These are phyloP conservation scores for Ladona fulva DNA, from an alignment of 1,140 invertebrate species.

Conservation along the genomic window DNA sequence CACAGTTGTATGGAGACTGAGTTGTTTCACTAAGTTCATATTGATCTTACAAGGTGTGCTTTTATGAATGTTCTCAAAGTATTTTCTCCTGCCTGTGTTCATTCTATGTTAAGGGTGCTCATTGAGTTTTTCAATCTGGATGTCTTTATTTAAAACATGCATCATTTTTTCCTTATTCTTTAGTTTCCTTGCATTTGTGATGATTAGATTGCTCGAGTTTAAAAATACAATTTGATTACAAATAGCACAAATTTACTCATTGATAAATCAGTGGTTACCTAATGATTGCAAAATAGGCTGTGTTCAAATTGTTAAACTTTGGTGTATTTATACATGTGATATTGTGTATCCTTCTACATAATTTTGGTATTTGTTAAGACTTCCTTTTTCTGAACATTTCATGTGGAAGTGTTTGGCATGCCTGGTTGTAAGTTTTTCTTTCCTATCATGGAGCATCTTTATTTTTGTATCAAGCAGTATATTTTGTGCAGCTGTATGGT, in stretches of 20 bases:
- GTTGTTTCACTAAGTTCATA: no score
- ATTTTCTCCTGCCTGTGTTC: neutral
- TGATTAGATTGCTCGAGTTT: no score
- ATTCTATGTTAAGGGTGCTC: neutral
- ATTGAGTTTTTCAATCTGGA: neutral
- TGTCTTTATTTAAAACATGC: neutral
- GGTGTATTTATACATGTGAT: neutral
- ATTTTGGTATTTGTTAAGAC: no score
- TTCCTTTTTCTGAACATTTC: no score
- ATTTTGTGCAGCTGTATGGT: no score
- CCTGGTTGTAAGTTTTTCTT: no score
- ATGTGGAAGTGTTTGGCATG: no score
- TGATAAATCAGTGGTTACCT: neutral
- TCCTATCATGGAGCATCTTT: no score
- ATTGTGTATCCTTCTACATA: neutral
- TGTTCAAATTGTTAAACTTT: neutral
- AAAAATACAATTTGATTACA: neutral
- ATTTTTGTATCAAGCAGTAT: no score
- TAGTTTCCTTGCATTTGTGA: no score
- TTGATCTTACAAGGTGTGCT: no score
- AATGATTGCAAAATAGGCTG: neutral
- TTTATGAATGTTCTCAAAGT: neutral
- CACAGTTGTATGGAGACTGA: no score
- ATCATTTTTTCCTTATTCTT: neutral
- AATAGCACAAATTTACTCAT: neutral